Evolutionary conservation across 2,888 invertebrate genomes (phyloP).

Genomic region (Phengaris arion): DNA sequence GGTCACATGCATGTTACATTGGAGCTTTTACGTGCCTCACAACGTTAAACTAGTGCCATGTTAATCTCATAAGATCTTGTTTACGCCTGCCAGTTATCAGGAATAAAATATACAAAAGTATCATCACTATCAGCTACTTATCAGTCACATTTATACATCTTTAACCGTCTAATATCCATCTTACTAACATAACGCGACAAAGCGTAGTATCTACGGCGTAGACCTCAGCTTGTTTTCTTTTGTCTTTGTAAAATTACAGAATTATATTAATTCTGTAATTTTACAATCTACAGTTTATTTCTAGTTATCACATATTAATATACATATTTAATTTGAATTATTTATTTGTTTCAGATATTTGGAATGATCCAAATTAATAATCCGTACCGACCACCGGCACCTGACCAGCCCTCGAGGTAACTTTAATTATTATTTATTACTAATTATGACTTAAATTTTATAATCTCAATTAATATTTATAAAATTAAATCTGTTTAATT

Average conservation of each 20-base stretch:
- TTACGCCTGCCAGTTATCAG: conserved; percentile 7
- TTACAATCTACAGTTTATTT: too few species aligned
- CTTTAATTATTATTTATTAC: conserved; percentile 16
- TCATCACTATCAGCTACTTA: not conserved
- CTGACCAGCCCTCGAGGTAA: conserved; percentile 71
- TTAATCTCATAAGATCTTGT: conserved; percentile 9
- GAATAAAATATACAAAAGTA: not conserved
- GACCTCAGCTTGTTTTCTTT: not conserved
- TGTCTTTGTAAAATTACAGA: too few species aligned
- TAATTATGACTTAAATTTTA: not conserved
- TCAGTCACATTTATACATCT: not conserved
- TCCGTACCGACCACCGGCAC: conserved; percentile 63
- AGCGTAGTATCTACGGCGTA: not conserved
- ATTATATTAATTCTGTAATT: too few species aligned
- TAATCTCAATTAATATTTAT: too few species aligned
- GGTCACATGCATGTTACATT: conserved; percentile 27
- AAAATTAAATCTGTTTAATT: too few species aligned
- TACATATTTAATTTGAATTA: conserved; percentile 15
- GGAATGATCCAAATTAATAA: conserved; percentile 67
- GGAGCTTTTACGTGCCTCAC: conserved; percentile 25
- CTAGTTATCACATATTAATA: too few species aligned
- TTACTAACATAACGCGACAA: not conserved
- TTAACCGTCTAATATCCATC: too few species aligned
- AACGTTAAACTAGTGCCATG: conserved; percentile 15
- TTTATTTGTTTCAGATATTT: conserved; percentile 63